phyloP scores from a whole-genome alignment of 2,888 invertebrate genomes.

The Lithophane leautieri region DNA sequence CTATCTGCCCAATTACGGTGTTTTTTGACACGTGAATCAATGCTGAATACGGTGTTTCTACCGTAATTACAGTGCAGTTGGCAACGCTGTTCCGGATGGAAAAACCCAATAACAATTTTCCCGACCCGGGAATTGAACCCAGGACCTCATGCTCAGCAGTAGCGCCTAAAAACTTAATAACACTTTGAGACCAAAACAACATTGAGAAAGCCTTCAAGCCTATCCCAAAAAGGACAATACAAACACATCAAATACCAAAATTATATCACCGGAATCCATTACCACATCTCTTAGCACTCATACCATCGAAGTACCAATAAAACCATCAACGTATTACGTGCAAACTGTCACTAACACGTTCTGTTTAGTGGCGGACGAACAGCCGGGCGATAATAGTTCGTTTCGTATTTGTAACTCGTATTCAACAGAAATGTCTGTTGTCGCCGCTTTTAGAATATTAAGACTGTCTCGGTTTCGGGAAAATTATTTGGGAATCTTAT shows the following conservation, averaged over 20 bases:
- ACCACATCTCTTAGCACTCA: slow-evolving; percentile 28
- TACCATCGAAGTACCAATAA: slow-evolving; percentile 43
- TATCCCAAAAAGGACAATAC: slow-evolving; percentile 19
- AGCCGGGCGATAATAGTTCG: slow-evolving; percentile 65
- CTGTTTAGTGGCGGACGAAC: slow-evolving; percentile 58
- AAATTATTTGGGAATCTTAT: slow-evolving; percentile 54
- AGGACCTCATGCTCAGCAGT: too few relatives aligned
- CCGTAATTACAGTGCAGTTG: too few relatives aligned
- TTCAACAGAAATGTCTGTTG: slow-evolving; percentile 52
- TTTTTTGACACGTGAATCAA: too few relatives aligned
- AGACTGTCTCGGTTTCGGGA: slow-evolving; percentile 36
- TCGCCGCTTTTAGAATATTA: slow-evolving; percentile 65
- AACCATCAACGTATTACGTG: slow-evolving; percentile 57
- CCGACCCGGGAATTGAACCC: too few relatives aligned
- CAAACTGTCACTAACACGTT: slow-evolving; percentile 54
- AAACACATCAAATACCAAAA: slow-evolving; percentile 38
- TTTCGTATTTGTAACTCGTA: slow-evolving; percentile 66
- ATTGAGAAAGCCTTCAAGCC: slow-evolving; percentile 6
- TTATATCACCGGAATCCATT: slow-evolving; percentile 45
- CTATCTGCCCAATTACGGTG: too few relatives aligned
- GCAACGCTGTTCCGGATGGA: too few relatives aligned
- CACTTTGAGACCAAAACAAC: too few relatives aligned
- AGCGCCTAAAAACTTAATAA: too few relatives aligned
- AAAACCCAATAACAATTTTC: too few relatives aligned
- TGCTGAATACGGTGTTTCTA: too few relatives aligned